A percentile compares a stretch with the other conserved stretches of the same genome.
phyloP scores from a whole-genome alignment of 1,140 invertebrate species.

The Nilaparvata lugens region DNA sequence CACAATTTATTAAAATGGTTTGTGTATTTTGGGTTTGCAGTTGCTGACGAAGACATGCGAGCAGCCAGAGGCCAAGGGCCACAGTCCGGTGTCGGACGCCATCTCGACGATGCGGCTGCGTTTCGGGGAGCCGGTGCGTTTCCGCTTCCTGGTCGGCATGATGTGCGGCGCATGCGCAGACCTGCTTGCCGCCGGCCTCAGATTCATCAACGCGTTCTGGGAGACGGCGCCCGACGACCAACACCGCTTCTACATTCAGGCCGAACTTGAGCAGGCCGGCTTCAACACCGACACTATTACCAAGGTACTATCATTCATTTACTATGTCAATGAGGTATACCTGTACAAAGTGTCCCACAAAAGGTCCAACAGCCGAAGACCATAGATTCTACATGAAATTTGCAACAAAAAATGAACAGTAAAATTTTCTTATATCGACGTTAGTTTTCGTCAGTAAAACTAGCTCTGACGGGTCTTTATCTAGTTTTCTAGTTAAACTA shows the following conservation, averaged over 20 bases:
- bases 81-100: slow-evolving; percentile 77
- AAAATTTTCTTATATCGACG: too few relatives aligned
- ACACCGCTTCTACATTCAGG: slow-evolving; percentile 78
- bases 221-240: slow-evolving; percentile 62
- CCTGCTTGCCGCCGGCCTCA: slow-evolving; percentile 69
- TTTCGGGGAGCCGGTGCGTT: slow-evolving; percentile 85
- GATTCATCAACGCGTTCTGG: slow-evolving; percentile 76
- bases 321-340: too few relatives aligned
- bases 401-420: too few relatives aligned
- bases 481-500: too few relatives aligned
- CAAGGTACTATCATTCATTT: too few relatives aligned
- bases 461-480: too few relatives aligned
- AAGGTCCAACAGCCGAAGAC: too few relatives aligned
- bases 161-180: slow-evolving; percentile 60
- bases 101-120: slow-evolving; percentile 77
- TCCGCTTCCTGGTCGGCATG: slow-evolving; percentile 82
- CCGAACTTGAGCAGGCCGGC: slow-evolving; percentile 76
- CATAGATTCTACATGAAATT: too few relatives aligned
- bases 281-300: slow-evolving; percentile 59
- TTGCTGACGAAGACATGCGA: slow-evolving; percentile 66
- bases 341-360: too few relatives aligned
- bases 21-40: too few relatives aligned
- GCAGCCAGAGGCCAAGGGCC: slow-evolving; percentile 50
- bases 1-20: too few relatives aligned
- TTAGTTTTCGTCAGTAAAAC: too few relatives aligned